phyloP scores from a whole-genome alignment of 2,888 invertebrate genomes.

The Orchesellides sinensis region DNA sequence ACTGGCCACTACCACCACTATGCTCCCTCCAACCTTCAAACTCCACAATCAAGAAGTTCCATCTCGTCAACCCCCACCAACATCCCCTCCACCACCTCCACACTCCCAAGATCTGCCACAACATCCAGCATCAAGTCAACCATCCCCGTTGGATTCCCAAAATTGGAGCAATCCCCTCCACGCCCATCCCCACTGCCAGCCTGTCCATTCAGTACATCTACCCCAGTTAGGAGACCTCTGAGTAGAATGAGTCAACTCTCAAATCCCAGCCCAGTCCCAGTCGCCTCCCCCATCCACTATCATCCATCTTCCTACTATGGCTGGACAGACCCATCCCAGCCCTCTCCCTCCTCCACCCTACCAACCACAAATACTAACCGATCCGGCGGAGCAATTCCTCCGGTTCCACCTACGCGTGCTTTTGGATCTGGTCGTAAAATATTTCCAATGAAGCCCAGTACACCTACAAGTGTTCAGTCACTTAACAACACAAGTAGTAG shows the following conservation, averaged over 20 bases:
- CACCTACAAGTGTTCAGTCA: conserved; percentile 35
- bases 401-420: conserved; percentile 41
- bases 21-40: too few species aligned
- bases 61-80: too few species aligned
- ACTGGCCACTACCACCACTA: conserved; percentile 7
- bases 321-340: conserved; percentile 5
- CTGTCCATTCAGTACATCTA: conserved; percentile 55
- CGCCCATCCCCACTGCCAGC: neutral
- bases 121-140: conserved; percentile 47
- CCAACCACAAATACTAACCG: neutral
- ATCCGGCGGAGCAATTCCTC: conserved; percentile 24
- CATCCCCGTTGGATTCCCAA: conserved; percentile 61
- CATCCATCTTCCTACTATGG: conserved; percentile 32
- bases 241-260: conserved; percentile 1
- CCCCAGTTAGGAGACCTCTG: conserved; percentile 40
- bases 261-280: conserved; percentile 12
- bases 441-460: conserved; percentile 31
- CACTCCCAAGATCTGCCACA: conserved; percentile 4
- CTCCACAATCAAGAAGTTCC: too few species aligned
- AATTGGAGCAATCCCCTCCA: conserved; percentile 9
- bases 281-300: conserved; percentile 39
- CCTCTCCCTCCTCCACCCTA: neutral
- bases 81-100: neutral
- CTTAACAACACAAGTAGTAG: neutral
- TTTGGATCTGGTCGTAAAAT: conserved; percentile 56